Percentiles rank a stretch among this genome's conserved stretches.
These are phyloP conservation scores for Arrhamphus sclerolepis DNA, from an alignment of 2,797 vertebrate species.

Conservation along the genomic window DNA sequence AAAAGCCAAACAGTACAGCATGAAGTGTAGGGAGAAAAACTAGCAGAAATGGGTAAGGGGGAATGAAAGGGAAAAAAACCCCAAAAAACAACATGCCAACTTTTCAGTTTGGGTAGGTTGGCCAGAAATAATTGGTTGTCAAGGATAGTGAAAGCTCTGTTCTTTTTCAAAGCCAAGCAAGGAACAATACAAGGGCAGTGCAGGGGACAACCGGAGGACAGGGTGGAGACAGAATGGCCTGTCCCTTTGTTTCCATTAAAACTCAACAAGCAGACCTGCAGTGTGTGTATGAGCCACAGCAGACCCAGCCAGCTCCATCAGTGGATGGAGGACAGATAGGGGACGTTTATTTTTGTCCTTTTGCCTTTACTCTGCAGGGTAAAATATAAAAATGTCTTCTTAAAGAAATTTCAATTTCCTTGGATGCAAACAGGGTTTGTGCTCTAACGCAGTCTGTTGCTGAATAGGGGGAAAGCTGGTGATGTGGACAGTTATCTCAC, in stretches of 20 bases:
- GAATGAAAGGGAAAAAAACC: conserved; percentile 23
- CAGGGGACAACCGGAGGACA: conserved; percentile 68
- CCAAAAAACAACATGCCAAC: conserved; percentile 55
- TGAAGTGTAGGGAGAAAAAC: conserved; percentile 45
- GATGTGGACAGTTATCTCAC: conserved; percentile 32
- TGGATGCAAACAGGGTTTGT: conserved; percentile 43
- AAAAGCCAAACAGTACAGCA: conserved; percentile 59
- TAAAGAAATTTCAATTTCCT: conserved; percentile 29
- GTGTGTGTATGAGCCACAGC: conserved; percentile 52
- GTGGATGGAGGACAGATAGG: conserved; percentile 31
- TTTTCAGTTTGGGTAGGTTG: conserved; percentile 76
- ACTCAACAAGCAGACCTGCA: conserved; percentile 60
- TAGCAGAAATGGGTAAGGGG: conserved; percentile 16
- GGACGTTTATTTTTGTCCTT: conserved; percentile 40
- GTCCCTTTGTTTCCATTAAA: conserved; percentile 76
- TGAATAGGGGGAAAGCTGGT: no score
- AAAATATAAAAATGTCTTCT: conserved; percentile 41
- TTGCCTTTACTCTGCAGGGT: conserved; percentile 34
- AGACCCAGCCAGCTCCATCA: conserved; percentile 42
- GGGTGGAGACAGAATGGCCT: conserved; percentile 67
- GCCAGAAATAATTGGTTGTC: conserved; percentile 83
- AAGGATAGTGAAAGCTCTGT: conserved; percentile 67
- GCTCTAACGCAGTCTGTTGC: conserved; percentile 33
- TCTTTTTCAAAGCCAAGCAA: conserved; percentile 65
- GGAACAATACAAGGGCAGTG: conserved; percentile 72